Evolutionary conservation across 2,797 vertebrate genomes (phyloP).

Genomic region (Muraenolepis orangiensis): DNA sequence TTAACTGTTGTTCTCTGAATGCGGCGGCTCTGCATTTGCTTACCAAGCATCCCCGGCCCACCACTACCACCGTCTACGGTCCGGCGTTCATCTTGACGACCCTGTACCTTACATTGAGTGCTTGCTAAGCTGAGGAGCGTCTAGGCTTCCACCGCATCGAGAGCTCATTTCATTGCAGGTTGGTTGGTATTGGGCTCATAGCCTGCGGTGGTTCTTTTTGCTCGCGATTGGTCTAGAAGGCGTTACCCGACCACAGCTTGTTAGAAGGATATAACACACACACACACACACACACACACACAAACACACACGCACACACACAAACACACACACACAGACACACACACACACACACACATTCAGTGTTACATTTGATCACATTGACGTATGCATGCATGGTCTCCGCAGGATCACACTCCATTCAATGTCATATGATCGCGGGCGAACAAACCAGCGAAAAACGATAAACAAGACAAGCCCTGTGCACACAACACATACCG

Average conservation of each 20-base stretch:
- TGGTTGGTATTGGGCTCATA: background rate
- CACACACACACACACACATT: background rate
- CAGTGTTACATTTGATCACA: background rate
- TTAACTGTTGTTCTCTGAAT: background rate
- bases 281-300: too few relatives aligned
- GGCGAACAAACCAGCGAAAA: background rate
- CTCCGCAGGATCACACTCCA: background rate
- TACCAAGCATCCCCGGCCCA: too few relatives aligned
- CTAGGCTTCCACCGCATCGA: too few relatives aligned
- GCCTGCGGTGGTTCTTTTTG: background rate
- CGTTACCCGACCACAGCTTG: background rate
- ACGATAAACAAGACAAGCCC: background rate
- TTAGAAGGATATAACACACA: background rate
- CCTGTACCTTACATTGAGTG: too few relatives aligned
- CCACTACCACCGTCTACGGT: background rate
- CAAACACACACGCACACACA: background rate
- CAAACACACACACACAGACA: background rate
- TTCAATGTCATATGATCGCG: background rate
- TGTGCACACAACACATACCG: background rate
- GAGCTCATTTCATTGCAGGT: too few relatives aligned
- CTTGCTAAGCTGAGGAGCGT: too few relatives aligned
- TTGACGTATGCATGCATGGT: background rate
- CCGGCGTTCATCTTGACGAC: background rate
- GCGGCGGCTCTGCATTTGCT: background rate
- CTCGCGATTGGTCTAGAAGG: background rate